These are phyloP conservation scores for Ellobium chinense DNA, from an alignment of 2,888 invertebrate species.

Conservation along the genomic window DNA sequence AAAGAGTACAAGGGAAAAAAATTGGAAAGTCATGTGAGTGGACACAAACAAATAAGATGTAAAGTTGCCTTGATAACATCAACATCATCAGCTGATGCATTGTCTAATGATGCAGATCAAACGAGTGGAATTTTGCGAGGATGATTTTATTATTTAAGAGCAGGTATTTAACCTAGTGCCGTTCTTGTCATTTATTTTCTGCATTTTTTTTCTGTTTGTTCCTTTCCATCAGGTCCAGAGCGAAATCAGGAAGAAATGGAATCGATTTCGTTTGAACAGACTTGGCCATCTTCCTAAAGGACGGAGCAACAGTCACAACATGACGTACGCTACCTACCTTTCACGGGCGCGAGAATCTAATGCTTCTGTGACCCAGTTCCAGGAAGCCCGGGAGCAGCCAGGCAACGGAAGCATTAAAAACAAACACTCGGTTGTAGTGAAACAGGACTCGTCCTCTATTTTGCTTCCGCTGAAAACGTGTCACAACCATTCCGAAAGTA, in stretches of 20 bases:
- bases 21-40: too few species aligned
- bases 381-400: background rate
- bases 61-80: too few species aligned
- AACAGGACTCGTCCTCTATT: constrained; percentile 17
- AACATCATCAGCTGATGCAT: too few species aligned
- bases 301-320: constrained; percentile 25
- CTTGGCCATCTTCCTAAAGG: constrained; percentile 24
- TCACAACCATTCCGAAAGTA: background rate
- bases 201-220: background rate
- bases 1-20: too few species aligned
- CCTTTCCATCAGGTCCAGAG: constrained; percentile 34
- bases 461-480: background rate
- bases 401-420: background rate
- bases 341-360: constrained; percentile 30
- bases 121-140: too few species aligned
- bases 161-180: background rate
- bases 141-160: too few species aligned
- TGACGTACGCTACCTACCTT: constrained; percentile 40
- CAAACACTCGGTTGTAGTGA: background rate
- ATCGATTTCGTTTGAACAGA: constrained; percentile 29
- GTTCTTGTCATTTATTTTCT: background rate
- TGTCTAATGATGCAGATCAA: too few species aligned
- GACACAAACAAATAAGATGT: too few species aligned
- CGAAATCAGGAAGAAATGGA: constrained; percentile 47
- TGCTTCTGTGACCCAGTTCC: constrained; percentile 24